Conservation (phyloP, 2,113 vertebrate species). For the Eurypyga helias region DNA sequence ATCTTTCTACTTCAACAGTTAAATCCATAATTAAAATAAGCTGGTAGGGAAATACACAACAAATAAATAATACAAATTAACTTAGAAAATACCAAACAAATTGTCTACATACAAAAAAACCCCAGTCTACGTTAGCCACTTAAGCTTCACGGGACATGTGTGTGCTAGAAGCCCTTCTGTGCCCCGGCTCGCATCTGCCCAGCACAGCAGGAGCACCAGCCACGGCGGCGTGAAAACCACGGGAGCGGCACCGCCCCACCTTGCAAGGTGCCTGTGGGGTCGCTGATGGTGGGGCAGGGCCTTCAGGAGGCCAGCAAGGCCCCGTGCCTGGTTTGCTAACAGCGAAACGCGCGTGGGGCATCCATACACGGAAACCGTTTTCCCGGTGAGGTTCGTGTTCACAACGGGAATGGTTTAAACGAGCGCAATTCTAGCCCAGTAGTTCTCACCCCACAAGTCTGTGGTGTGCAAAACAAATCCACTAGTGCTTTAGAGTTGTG, state of each 20-base stretch:
- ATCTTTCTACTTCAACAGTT: neutral
- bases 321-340: too few relatives aligned
- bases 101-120: neutral
- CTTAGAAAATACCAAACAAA: constrained; percentile 2
- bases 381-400: neutral
- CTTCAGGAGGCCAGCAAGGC: too few relatives aligned
- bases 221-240: neutral
- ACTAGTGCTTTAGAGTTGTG: neutral
- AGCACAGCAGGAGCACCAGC: neutral
- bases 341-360: neutral
- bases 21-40: neutral
- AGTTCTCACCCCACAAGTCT: neutral
- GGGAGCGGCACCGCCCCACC: too few relatives aligned
- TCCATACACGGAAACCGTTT: neutral
- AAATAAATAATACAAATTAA: neutral
- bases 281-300: too few relatives aligned
- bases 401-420: neutral
- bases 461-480: neutral
- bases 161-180: neutral
- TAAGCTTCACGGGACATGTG: neutral
- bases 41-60: neutral
- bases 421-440: neutral
- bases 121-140: neutral
- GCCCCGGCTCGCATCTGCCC: neutral
- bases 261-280: too few relatives aligned